Percentiles rank a stretch among this genome's conserved stretches.
Conservation (phyloP, 1,140 invertebrate genomes). For the Aricia agestis region DNA sequence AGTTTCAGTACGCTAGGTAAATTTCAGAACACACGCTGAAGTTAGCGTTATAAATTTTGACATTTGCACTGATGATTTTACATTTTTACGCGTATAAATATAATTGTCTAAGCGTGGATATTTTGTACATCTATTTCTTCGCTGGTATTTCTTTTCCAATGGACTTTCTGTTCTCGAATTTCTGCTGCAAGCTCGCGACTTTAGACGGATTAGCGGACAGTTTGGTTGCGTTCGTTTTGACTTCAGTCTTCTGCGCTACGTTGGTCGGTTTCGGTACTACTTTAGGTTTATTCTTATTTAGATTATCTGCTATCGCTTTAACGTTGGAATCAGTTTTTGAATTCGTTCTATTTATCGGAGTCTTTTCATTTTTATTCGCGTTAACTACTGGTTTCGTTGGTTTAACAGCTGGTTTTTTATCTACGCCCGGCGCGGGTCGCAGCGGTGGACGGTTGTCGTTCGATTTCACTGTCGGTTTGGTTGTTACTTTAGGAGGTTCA, state of each 20-base stretch:
- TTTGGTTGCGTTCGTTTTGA: constrained; percentile 68
- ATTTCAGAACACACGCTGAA: no score
- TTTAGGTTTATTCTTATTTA: constrained; percentile 67
- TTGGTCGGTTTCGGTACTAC: constrained; percentile 59
- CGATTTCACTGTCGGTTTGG: constrained; percentile 52
- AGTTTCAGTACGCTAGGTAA: no score
- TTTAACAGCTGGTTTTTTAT: constrained; percentile 54
- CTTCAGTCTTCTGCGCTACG: constrained; percentile 54
- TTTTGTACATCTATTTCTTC: constrained; percentile 47
- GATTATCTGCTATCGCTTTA: constrained; percentile 62
- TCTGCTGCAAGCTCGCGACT: constrained; percentile 84
- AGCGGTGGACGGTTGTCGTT: constrained; percentile 58
- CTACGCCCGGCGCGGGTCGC: constrained; percentile 44
- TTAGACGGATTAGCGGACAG: constrained; percentile 79
- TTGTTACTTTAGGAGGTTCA: constrained; percentile 53
- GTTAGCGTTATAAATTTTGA: no score
- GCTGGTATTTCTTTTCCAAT: constrained; percentile 57
- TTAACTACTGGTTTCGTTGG: constrained; percentile 49
- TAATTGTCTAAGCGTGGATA: not conserved
- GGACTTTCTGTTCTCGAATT: constrained; percentile 80
- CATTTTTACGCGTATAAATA: not conserved
- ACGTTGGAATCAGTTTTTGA: constrained; percentile 58
- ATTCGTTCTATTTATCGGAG: constrained; percentile 42
- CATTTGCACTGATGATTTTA: not conserved
- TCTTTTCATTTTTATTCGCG: constrained; percentile 45